Conservation (phyloP, 2,113 vertebrate species). For the Sphyrna mokarran region DNA sequence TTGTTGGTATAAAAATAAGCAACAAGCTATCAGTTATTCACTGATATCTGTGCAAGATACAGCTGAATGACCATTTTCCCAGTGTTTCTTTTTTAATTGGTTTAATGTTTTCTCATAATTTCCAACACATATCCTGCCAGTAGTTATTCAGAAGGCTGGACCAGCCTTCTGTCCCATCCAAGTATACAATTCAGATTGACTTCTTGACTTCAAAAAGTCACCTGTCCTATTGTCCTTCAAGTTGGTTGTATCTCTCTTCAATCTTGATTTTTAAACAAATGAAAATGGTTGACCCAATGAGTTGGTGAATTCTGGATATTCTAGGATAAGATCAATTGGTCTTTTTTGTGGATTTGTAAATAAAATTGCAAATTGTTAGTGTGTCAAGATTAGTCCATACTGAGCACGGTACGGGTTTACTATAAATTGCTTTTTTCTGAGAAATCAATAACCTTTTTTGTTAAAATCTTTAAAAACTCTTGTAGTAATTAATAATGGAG, state of each 20-base stretch:
- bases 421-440: not conserved
- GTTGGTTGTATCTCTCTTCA: not conserved
- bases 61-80: not conserved
- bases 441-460: too few relatives aligned
- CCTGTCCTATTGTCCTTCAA: not conserved
- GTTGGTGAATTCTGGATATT: not conserved
- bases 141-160: not conserved
- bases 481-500: not conserved
- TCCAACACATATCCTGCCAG: not conserved
- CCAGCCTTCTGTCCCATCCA: not conserved
- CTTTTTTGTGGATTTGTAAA: not conserved
- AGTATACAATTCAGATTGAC: not conserved
- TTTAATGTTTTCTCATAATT: not conserved
- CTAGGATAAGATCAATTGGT: not conserved
- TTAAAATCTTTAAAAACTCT: not conserved
- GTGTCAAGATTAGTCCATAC: not conserved
- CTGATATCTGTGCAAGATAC: not conserved
- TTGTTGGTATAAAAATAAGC: not conserved
- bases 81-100: not conserved
- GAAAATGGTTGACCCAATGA: not conserved
- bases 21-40: not conserved
- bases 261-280: not conserved
- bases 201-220: not conserved
- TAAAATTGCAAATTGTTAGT: not conserved
- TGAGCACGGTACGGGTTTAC: not conserved